These are phyloP conservation scores for Tetraneura akinire DNA, from an alignment of 1,140 invertebrate genomes.

Conservation along the genomic window DNA sequence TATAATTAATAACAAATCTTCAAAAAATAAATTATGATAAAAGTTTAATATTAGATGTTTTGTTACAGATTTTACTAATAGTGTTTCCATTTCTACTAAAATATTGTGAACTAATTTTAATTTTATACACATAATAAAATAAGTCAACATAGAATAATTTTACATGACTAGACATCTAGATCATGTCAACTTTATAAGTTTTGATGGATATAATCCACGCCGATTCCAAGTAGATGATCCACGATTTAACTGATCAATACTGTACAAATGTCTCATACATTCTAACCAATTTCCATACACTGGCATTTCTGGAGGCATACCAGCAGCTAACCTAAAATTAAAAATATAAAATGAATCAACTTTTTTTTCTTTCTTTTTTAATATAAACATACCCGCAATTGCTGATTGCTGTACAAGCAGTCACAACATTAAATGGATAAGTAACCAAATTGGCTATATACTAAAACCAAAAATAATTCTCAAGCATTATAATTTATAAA, in stretches of 20 bases:
- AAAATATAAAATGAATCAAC: conserved; percentile 38
- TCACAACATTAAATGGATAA: conserved; percentile 85
- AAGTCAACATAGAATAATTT: conserved; percentile 2
- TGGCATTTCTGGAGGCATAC: conserved; percentile 78
- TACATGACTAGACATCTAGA: neutral
- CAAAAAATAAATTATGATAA: neutral
- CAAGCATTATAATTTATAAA: no score
- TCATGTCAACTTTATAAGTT: conserved; percentile 22
- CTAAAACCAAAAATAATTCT: conserved; percentile 60
- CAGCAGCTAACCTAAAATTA: conserved; percentile 69
- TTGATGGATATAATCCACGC: conserved; percentile 43
- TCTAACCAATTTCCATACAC: conserved; percentile 74
- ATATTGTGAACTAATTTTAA: neutral
- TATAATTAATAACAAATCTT: neutral
- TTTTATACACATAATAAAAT: conserved; percentile 23
- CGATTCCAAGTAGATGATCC: conserved; percentile 61
- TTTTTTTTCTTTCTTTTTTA: conserved; percentile 41
- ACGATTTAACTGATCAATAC: conserved; percentile 75
- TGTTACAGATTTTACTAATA: neutral
- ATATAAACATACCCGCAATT: conserved; percentile 66
- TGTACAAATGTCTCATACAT: conserved; percentile 76
- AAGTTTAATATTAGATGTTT: neutral
- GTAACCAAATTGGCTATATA: conserved; percentile 75
- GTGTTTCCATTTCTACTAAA: neutral
- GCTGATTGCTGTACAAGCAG: conserved; percentile 82